phyloP scores from a whole-genome alignment of 2,113 vertebrate species.

The Thryonomys swinderianus region DNA sequence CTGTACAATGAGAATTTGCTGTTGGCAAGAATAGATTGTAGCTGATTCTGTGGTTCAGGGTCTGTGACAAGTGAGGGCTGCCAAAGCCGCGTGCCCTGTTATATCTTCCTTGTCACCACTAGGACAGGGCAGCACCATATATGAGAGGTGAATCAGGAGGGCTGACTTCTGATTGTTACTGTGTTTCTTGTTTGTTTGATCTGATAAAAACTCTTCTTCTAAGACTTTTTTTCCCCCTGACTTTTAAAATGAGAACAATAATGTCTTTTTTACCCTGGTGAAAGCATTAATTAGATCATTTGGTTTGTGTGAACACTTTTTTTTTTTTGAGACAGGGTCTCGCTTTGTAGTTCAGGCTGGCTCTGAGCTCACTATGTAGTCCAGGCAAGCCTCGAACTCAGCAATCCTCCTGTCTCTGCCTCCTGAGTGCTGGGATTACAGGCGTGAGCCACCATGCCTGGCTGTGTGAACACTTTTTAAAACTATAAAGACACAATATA shows the following conservation, averaged over 20 bases:
- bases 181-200: neutral
- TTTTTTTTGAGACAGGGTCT: no score
- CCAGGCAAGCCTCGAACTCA: no score
- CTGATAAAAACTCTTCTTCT: neutral
- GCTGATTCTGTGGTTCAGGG: conserved; percentile 62
- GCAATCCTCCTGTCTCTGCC: no score
- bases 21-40: conserved; percentile 53
- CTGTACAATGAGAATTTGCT: conserved; percentile 36
- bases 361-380: no score
- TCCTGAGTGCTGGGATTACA: no score
- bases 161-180: conserved; percentile 40
- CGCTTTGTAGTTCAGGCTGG: no score
- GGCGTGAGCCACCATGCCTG: no score
- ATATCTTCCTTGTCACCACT: conserved; percentile 22
- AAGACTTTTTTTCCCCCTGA: neutral
- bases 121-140: conserved; percentile 35
- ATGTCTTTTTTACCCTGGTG: neutral
- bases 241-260: conserved; percentile 41
- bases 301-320: conserved; percentile 15
- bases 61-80: conserved; percentile 49
- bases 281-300: neutral
- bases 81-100: conserved; percentile 25
- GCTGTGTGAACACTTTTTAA: conserved; percentile 20
- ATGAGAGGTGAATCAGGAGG: conserved; percentile 2
- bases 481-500: conserved; percentile 28